Evolutionary conservation across 2,888 invertebrate genomes (phyloP).

Genomic region (Autographa gamma): DNA sequence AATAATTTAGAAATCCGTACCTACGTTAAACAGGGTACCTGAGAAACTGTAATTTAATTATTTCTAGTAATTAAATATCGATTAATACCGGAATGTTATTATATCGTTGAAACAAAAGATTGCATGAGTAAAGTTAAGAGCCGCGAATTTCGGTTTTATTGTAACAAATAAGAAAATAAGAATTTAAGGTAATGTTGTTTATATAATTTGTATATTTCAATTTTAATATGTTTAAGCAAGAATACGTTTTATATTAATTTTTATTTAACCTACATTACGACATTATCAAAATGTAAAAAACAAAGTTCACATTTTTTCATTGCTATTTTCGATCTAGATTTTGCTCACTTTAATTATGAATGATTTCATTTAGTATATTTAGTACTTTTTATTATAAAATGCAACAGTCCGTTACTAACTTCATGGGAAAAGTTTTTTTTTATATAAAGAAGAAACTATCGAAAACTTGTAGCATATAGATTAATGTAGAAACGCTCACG

Average conservation of each 20-base stretch:
- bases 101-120: slow-evolving; percentile 25
- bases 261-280: not conserved
- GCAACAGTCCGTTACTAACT: no score
- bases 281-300: not conserved
- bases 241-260: slow-evolving; percentile 45
- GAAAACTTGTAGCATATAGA: not conserved
- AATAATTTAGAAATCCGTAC: slow-evolving; percentile 53
- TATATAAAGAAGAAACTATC: not conserved
- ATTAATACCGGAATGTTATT: slow-evolving; percentile 33
- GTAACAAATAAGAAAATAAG: slow-evolving; percentile 35
- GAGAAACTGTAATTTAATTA: slow-evolving; percentile 53
- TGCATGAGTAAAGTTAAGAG: slow-evolving; percentile 31
- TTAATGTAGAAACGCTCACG: not conserved
- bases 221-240: slow-evolving; percentile 41
- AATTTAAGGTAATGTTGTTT: slow-evolving; percentile 45
- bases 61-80: slow-evolving; percentile 56
- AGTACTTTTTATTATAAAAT: no score
- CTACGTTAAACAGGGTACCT: slow-evolving; percentile 57
- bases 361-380: no score
- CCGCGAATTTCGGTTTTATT: slow-evolving; percentile 31
- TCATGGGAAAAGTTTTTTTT: not conserved
- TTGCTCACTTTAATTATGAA: not conserved
- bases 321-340: not conserved
- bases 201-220: slow-evolving; percentile 58
- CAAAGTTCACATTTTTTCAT: no score